phyloP scores from a whole-genome alignment of 2,888 invertebrate species.

The Mesochorus sp. region DNA sequence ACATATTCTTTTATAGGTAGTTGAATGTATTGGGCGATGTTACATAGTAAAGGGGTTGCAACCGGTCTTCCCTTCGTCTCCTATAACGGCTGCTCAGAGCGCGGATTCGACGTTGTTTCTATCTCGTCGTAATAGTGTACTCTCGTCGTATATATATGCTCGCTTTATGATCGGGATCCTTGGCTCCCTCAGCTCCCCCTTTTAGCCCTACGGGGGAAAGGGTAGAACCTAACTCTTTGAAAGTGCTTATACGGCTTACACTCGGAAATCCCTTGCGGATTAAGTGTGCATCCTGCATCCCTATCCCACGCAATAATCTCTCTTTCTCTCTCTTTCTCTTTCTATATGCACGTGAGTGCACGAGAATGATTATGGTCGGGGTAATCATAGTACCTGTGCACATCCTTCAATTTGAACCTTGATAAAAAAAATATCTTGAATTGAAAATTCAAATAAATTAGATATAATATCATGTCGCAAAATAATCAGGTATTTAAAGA shows the following conservation, averaged over 20 bases:
- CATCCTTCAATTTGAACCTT: not conserved
- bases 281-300: slow-evolving; percentile 61
- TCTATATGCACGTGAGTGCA: too few species aligned
- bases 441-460: too few species aligned
- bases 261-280: slow-evolving; percentile 64
- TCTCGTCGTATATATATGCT: slow-evolving; percentile 27
- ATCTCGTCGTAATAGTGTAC: slow-evolving; percentile 51
- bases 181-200: slow-evolving; percentile 1
- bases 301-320: slow-evolving; percentile 52
- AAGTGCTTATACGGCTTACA: slow-evolving; percentile 66
- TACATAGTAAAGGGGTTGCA: slow-evolving; percentile 37
- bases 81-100: slow-evolving; percentile 47
- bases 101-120: slow-evolving; percentile 43
- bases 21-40: slow-evolving; percentile 20
- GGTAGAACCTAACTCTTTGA: slow-evolving; percentile 60
- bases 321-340: too few species aligned
- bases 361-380: not conserved
- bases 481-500: too few species aligned
- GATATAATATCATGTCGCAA: too few species aligned
- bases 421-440: too few species aligned
- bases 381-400: slow-evolving; percentile 1
- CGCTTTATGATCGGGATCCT: slow-evolving; percentile 63
- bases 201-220: slow-evolving; percentile 30
- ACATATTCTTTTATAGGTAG: slow-evolving; percentile 24
- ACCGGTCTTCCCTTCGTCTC: slow-evolving; percentile 35